A percentile compares a stretch with the other conserved stretches of the same genome.
Evolutionary conservation across 2,888 invertebrate genomes (phyloP).

Genomic region (Dynastes maya): DNA sequence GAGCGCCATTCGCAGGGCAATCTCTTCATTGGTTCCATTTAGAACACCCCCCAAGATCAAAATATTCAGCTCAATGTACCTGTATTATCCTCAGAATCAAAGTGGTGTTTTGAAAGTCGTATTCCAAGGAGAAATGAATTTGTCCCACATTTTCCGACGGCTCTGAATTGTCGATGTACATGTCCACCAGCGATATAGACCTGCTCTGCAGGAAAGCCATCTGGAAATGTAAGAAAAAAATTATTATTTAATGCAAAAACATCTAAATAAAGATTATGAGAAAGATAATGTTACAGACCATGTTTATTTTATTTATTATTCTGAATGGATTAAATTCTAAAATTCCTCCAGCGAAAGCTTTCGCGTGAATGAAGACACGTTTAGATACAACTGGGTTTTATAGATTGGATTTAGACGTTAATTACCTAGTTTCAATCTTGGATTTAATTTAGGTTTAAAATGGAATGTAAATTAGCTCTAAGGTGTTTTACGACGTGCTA

Average conservation of each 20-base stretch:
- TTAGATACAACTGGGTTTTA: no score
- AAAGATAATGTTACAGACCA: no score
- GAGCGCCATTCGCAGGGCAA: neutral
- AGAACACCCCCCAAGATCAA: neutral
- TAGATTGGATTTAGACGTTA: no score
- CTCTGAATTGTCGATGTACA: constrained; percentile 95
- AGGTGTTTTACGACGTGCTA: no score
- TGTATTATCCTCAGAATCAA: constrained; percentile 92
- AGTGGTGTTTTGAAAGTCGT: constrained; percentile 94
- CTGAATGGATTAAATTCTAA: no score
- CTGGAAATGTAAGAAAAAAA: constrained; percentile 66
- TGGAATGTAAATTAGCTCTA: no score
- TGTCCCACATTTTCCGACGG: constrained; percentile 95
- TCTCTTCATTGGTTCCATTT: neutral
- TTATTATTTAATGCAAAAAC: neutral
- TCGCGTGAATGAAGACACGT: no score
- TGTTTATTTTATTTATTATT: no score
- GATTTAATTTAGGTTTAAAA: no score
- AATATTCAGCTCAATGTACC: constrained; percentile 72
- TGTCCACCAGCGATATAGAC: constrained; percentile 92
- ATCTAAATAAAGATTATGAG: no score
- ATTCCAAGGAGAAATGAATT: constrained; percentile 94
- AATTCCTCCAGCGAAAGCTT: no score
- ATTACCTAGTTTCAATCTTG: no score
- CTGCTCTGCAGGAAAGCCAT: constrained; percentile 89